phyloP scores from a whole-genome alignment of 2,888 invertebrate genomes.

The Brachyptera putata region DNA sequence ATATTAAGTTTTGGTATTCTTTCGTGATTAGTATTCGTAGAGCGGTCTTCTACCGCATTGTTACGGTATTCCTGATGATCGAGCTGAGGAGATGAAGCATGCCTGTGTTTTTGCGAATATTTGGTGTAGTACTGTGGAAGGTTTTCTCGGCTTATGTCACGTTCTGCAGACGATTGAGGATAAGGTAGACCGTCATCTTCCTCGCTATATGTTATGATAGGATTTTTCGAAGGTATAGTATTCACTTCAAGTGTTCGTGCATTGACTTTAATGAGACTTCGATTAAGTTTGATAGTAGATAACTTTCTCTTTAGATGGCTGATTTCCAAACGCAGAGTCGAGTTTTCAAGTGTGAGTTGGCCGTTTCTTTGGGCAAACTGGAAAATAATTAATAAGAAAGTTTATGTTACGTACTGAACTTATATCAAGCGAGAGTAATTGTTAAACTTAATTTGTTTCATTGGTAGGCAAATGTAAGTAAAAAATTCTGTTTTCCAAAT shows the following conservation, averaged over 20 bases:
- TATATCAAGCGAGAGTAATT: neutral
- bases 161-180: neutral
- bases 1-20: too few species aligned
- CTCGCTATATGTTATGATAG: neutral
- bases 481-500: too few species aligned
- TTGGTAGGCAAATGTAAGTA: too few species aligned
- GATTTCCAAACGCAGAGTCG: neutral
- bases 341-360: slow-evolving; percentile 7
- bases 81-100: neutral
- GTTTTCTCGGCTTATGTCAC: neutral
- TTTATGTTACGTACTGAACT: neutral
- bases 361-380: neutral
- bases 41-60: neutral
- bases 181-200: neutral
- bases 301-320: neutral
- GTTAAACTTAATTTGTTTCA: too few species aligned
- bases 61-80: neutral
- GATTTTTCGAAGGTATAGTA: neutral
- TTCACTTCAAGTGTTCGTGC: neutral
- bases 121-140: neutral
- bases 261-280: neutral
- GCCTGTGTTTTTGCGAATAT: neutral
- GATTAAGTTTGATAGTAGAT: neutral
- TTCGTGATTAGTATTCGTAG: neutral
- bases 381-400: neutral